These are phyloP conservation scores for Papilio demoleus DNA, from an alignment of 2,888 invertebrate genomes.

Conservation along the genomic window DNA sequence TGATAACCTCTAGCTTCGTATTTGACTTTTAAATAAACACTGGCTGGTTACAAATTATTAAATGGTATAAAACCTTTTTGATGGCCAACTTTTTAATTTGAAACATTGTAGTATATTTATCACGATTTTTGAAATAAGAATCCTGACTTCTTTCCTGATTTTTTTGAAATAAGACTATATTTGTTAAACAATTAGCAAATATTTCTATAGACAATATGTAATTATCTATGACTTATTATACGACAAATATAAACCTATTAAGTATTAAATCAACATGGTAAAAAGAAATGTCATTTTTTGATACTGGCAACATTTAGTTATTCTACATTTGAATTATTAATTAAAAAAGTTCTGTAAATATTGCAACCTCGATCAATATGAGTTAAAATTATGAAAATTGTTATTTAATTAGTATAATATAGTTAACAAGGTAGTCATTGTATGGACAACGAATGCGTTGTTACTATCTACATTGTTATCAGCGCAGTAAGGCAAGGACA, in stretches of 20 bases:
- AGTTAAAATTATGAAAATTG: neutral
- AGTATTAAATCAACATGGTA: no score
- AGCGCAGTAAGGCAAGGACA: constrained; percentile 26
- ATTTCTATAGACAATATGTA: no score
- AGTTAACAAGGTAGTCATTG: constrained; percentile 16
- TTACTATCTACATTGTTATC: constrained; percentile 26
- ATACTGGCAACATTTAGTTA: no score
- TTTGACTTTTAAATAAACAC: neutral
- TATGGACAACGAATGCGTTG: constrained; percentile 6
- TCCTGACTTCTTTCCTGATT: no score
- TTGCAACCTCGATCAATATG: neutral
- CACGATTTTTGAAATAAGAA: no score
- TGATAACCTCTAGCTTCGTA: neutral
- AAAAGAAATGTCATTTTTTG: no score
- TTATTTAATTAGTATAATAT: neutral
- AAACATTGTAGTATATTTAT: no score
- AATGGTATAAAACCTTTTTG: neutral
- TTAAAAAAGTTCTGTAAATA: neutral
- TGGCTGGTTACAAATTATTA: constrained; percentile 1
- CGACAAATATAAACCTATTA: no score
- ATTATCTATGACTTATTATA: no score
- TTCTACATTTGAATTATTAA: no score
- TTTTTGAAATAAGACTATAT: no score
- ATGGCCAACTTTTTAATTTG: neutral
- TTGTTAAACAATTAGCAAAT: no score